Percentiles rank a stretch among this genome's conserved stretches.
Evolutionary conservation across 2,888 invertebrate genomes (phyloP).

Genomic region (Andrena flavipes): DNA sequence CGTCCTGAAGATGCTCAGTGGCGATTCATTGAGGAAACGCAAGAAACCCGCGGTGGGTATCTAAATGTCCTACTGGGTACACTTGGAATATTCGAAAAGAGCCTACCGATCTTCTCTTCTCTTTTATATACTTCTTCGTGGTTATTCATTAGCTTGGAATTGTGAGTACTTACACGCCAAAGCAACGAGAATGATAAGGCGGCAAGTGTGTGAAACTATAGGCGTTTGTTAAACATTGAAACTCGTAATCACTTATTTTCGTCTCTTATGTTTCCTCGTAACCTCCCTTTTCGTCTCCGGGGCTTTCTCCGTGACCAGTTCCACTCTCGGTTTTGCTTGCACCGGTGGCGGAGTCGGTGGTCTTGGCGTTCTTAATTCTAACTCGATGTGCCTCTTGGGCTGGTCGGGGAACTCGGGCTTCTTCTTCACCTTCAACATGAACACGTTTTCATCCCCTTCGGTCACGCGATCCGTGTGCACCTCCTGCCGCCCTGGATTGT

Average conservation of each 20-base stretch:
- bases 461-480: conserved; percentile 79
- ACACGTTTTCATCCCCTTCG: conserved; percentile 77
- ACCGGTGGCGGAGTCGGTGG: conserved; percentile 52
- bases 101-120: no score
- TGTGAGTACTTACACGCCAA: no score
- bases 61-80: no score
- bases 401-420: conserved; percentile 63
- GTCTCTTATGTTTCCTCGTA: neutral
- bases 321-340: neutral
- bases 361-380: conserved; percentile 81
- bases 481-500: conserved; percentile 68
- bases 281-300: neutral
- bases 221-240: no score
- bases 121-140: no score
- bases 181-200: no score
- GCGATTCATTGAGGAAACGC: neutral
- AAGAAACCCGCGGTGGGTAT: neutral
- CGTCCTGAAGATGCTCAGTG: neutral
- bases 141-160: no score
- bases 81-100: no score
- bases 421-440: conserved; percentile 79
- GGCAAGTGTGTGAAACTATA: no score
- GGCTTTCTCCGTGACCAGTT: neutral
- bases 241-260: no score
- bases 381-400: conserved; percentile 77